A percentile compares a stretch with the other conserved stretches of the same genome.
Conservation (phyloP, 1,140 invertebrate genomes). For the Aricia agestis region DNA sequence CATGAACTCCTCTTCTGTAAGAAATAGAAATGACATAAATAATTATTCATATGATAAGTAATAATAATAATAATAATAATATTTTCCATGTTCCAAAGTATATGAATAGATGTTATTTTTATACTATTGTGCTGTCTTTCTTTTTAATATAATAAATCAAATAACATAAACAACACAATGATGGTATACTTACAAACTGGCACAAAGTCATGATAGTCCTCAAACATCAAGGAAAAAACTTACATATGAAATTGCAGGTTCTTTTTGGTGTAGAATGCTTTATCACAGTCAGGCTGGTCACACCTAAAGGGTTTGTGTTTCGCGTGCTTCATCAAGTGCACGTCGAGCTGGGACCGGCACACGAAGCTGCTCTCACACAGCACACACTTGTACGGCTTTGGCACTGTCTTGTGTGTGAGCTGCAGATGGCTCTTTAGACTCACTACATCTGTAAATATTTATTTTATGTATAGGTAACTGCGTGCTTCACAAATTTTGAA, state of each 20-base stretch:
- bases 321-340: slow-evolving; percentile 45
- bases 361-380: slow-evolving; percentile 51
- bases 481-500: too few species aligned
- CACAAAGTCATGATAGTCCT: neutral
- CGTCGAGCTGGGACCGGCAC: slow-evolving; percentile 35
- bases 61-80: too few species aligned
- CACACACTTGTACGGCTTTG: slow-evolving; percentile 45
- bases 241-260: slow-evolving; percentile 41
- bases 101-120: too few species aligned
- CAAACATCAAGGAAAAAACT: slow-evolving; percentile 17
- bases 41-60: too few species aligned
- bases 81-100: too few species aligned
- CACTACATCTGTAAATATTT: slow-evolving; percentile 37
- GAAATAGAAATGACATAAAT: neutral
- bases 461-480: neutral
- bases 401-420: slow-evolving; percentile 39
- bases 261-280: slow-evolving; percentile 39
- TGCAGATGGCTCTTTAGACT: slow-evolving; percentile 34
- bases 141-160: too few species aligned
- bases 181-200: neutral
- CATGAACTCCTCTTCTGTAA: slow-evolving; percentile 58
- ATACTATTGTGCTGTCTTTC: too few species aligned
- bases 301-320: slow-evolving; percentile 44
- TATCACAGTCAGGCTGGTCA: slow-evolving; percentile 35
- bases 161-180: too few species aligned